phyloP scores from a whole-genome alignment of 2,113 vertebrate genomes.

The Eidolon helvum region DNA sequence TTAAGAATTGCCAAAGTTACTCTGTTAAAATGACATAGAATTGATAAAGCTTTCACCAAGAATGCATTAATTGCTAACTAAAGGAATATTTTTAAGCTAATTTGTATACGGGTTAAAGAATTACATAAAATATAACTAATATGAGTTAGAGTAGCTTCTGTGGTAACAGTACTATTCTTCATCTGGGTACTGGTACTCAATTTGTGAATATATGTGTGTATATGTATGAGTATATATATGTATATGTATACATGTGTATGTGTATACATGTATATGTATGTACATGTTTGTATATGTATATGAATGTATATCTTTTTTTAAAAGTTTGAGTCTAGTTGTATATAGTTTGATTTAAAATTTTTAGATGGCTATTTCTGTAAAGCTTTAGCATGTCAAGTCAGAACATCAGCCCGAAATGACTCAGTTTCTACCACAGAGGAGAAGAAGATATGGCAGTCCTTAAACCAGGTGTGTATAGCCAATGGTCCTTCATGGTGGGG shows the following conservation, averaged over 20 bases:
- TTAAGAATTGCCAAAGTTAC: constrained; percentile 19
- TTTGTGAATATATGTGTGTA: neutral
- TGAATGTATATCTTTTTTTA: no score
- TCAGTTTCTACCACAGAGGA: neutral
- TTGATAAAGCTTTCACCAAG: neutral
- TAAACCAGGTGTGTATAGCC: neutral
- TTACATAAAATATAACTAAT: neutral
- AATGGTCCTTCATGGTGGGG: neutral
- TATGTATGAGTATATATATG: no score
- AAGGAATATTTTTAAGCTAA: neutral
- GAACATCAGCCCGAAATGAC: neutral
- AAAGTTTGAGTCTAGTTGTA: neutral
- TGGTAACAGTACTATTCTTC: neutral
- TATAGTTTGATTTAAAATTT: neutral
- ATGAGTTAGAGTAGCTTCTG: neutral
- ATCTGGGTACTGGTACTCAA: neutral
- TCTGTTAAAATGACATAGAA: neutral
- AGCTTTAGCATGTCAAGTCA: neutral
- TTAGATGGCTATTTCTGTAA: neutral
- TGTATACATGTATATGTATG: no score
- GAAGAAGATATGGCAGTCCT: neutral
- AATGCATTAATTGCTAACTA: neutral
- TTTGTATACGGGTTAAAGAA: neutral
- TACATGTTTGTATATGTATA: no score
- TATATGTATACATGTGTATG: no score